phyloP scores from a whole-genome alignment of 2,888 invertebrate species.

The Dromius quadrimaculatus region DNA sequence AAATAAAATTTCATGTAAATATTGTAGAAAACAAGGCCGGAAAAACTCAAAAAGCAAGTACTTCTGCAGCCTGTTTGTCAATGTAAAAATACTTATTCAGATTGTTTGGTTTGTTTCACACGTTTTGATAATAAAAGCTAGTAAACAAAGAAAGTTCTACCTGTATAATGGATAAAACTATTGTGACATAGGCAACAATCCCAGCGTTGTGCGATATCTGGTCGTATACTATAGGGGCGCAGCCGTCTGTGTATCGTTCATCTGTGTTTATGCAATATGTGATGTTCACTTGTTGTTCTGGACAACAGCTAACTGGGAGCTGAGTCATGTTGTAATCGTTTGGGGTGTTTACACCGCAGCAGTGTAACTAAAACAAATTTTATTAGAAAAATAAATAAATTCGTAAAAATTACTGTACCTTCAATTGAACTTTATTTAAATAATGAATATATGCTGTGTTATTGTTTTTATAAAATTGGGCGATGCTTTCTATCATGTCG shows the following conservation, averaged over 20 bases:
- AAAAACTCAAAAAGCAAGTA: too few relatives aligned
- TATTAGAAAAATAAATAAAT: background rate
- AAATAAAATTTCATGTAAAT: too few relatives aligned
- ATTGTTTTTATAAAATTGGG: background rate
- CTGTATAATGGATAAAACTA: background rate
- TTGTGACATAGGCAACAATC: constrained; percentile 8
- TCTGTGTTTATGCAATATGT: background rate
- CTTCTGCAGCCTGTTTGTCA: too few relatives aligned
- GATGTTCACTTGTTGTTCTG: background rate
- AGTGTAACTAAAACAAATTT: constrained; percentile 4
- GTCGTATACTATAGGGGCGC: background rate
- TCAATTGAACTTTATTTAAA: background rate
- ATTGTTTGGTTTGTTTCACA: too few relatives aligned
- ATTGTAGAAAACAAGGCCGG: too few relatives aligned
- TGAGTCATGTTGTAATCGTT: constrained; percentile 3
- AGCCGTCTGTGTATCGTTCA: constrained; percentile 1
- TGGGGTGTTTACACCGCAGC: constrained; percentile 10
- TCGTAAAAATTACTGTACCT: background rate
- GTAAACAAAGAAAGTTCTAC: too few relatives aligned
- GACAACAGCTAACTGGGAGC: constrained; percentile 19
- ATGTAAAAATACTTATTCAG: too few relatives aligned
- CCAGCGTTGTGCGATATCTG: background rate
- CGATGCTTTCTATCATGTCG: constrained; percentile 1
- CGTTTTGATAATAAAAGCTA: too few relatives aligned
- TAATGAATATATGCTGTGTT: too few relatives aligned